Base-by-base conservation (phyloP, 1,140 invertebrate genomes). In the Drosophila ohnishii region DNA sequence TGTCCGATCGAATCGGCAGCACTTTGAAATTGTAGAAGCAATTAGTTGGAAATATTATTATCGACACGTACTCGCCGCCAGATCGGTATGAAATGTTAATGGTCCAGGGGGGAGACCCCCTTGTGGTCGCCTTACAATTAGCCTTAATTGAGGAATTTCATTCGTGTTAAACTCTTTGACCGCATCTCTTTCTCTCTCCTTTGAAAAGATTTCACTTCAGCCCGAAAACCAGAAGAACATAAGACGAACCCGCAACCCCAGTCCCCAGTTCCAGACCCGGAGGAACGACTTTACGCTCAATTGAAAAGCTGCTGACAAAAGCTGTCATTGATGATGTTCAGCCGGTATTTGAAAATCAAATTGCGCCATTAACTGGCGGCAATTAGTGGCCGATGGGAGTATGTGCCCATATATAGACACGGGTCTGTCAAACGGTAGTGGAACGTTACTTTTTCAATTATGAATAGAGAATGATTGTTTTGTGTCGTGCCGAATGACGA, bases 231-330 rank as follows among this genome's bases (percentile, higher is more conserved):
- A 75, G 47, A 75, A 75, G 47, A 75, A 75, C 50, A 34, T 5
- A 56, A 55, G n/a, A 14, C 10, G 34, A 22, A 35, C 25, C 25
- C 25, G 25, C 5, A 28, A 5, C 5, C 25, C 25, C 25, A 28
- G 25, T 28, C 61, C 34, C 35, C 61, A 35, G 34, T 28, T 10
- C 14, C 8, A 34, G 16, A 50, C 11, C 45, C 50, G 66, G 56
- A 61, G 53, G 58, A 64, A 22, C 47, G 14, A 34, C 61, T 60
- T 40, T 42, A 61, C 37, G 62, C 59, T 78, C 83, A 78, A 88
- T 84, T 88, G 84, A 88, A 88, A 80, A 80, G 84, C 77, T 89
- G 84, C 84, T 88, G 84, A 88, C 84, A 88, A 88, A 88, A 88
- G 84, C 86, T 88, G 85, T 88, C 84, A 88, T 80, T 84, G 84